phyloP scores from a whole-genome alignment of 2,888 invertebrate species.

The Ennomos quercinarius region DNA sequence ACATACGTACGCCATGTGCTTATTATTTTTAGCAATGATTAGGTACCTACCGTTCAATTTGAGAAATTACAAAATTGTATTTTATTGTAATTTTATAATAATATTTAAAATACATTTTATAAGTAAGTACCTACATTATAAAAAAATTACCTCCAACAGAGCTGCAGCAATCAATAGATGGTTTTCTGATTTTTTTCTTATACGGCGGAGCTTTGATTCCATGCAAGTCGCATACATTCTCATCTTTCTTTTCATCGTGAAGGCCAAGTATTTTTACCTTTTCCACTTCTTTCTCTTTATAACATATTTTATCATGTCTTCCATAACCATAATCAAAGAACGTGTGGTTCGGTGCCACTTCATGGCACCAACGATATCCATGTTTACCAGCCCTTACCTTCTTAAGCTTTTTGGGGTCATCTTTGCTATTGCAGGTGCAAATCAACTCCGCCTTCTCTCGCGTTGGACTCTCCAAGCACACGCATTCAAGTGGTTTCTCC shows the following conservation, averaged over 20 bases:
- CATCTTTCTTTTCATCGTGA: conserved; percentile 45
- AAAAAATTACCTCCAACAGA: conserved; percentile 70
- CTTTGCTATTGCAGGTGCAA: conserved; percentile 55
- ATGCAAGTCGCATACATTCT: conserved; percentile 52
- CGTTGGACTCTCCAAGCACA: conserved; percentile 54
- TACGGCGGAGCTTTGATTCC: conserved; percentile 59
- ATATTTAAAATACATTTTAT: no score
- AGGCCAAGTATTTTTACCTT: conserved; percentile 68
- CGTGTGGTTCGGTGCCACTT: conserved; percentile 73
- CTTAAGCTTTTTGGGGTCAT: conserved; percentile 58
- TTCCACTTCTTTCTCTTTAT: conserved; percentile 53
- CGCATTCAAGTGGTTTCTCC: conserved; percentile 53
- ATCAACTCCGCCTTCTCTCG: conserved; percentile 22
- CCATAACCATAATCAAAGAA: conserved; percentile 75
- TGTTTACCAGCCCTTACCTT: conserved; percentile 67
- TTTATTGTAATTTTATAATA: no score
- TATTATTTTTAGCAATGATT: not conserved
- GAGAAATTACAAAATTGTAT: no score
- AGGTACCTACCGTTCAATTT: no score
- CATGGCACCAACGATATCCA: conserved; percentile 75
- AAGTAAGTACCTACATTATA: not conserved
- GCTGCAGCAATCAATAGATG: conserved; percentile 78
- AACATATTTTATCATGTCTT: conserved; percentile 63
- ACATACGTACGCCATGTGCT: no score
- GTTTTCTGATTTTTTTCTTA: conserved; percentile 61